A percentile compares a stretch with the other conserved stretches of the same genome.
Conservation (phyloP, 30 jellyfish, hydroid and myxozoan genomes). For the Rhopilema esculentum region DNA sequence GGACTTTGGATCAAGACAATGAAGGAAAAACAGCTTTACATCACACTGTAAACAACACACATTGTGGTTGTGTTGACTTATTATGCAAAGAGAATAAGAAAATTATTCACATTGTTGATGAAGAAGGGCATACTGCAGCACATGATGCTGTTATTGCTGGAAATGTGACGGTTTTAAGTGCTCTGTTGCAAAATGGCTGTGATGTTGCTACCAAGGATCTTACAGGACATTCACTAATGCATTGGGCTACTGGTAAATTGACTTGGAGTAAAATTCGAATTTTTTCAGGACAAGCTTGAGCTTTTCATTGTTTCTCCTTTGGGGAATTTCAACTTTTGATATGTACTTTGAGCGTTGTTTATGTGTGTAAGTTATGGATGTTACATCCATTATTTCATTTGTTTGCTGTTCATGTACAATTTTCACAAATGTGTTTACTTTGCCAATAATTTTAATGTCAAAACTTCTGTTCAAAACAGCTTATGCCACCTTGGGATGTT, state of each 20-base stretch:
- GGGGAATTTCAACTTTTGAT: too few species aligned
- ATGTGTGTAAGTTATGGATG: too few species aligned
- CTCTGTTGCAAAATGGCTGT: conserved; percentile 47
- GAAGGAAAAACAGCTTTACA: conserved; percentile 86
- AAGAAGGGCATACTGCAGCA: conserved; percentile 69
- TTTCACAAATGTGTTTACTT: too few species aligned
- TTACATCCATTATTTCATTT: too few species aligned
- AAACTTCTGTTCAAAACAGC: conserved; percentile 16
- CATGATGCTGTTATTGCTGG: conserved; percentile 80
- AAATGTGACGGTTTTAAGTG: conserved; percentile 30
- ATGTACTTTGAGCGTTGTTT: too few species aligned
- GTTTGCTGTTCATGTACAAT: too few species aligned
- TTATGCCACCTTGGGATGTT: conserved; percentile 48
- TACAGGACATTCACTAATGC: conserved; percentile 58
- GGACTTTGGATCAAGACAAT: conserved; percentile 68
- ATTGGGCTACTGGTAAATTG: conserved; percentile 72
- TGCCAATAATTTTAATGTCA: not conserved
- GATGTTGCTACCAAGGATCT: conserved; percentile 44
- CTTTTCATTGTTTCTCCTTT: not conserved
- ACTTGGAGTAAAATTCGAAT: not conserved
- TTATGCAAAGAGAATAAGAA: conserved; percentile 55
- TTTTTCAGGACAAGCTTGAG: not conserved
- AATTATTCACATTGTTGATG: conserved; percentile 39
- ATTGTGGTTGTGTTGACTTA: conserved; percentile 77
- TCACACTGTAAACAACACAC: conserved; percentile 77